These are phyloP conservation scores for Cyprinus carpio DNA, from an alignment of 2,113 vertebrate genomes.

Conservation along the genomic window DNA sequence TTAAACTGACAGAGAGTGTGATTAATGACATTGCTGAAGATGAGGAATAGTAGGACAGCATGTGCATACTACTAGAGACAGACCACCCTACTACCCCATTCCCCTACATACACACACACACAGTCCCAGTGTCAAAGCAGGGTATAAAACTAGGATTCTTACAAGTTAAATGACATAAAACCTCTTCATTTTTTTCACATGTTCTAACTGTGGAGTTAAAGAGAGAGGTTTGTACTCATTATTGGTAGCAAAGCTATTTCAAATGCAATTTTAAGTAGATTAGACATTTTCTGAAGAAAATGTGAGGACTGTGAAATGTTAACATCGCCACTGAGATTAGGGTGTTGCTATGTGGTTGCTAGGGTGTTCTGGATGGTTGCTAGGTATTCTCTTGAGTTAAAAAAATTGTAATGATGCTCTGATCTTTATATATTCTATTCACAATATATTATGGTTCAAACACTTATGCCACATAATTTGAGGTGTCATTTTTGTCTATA, in stretches of 20 bases:
- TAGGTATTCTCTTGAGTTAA: too few species aligned
- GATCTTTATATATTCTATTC: too few species aligned
- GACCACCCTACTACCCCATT: constrained; percentile 4
- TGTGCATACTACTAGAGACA: constrained; percentile 18
- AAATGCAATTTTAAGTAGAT: neutral
- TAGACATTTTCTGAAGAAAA: neutral
- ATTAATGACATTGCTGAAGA: neutral
- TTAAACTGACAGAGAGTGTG: constrained; percentile 15
- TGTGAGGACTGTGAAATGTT: too few species aligned
- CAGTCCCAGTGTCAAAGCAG: neutral
- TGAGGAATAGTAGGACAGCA: constrained; percentile 14
- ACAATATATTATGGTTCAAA: too few species aligned
- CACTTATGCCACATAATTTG: too few species aligned
- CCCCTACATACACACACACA: neutral
- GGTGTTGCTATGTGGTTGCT: neutral
- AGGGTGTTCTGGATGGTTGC: too few species aligned
- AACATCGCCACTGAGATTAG: neutral
- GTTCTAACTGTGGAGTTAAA: neutral
- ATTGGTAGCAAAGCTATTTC: neutral
- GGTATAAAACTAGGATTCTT: neutral
- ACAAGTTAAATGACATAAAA: neutral
- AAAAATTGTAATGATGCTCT: too few species aligned
- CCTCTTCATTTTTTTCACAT: neutral
- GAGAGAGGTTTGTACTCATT: neutral
- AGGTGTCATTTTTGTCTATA: too few species aligned